phyloP scores from a whole-genome alignment of 92 coral and sea anemone genomes.

The Zoanthus gigantus region DNA sequence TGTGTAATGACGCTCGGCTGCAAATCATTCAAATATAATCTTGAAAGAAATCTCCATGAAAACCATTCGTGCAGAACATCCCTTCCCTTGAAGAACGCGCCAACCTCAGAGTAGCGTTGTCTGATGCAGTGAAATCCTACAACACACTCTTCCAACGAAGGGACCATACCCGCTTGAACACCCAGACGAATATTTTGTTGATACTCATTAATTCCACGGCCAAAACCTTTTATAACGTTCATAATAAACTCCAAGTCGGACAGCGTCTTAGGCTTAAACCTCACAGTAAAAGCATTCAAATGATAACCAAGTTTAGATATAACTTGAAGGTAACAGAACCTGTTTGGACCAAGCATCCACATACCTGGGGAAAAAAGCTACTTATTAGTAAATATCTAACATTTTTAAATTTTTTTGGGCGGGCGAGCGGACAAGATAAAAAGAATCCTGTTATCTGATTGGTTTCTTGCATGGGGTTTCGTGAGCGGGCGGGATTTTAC shows the following conservation, averaged over 20 bases:
- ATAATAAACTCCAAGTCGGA: constrained; percentile 72
- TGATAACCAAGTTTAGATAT: constrained; percentile 59
- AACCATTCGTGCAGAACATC: constrained; percentile 62
- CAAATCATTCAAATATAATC: constrained; percentile 2
- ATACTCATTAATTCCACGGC: constrained; percentile 71
- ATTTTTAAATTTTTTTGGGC: not conserved
- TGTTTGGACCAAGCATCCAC: constrained; percentile 95
- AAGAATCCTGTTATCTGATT: too few species aligned
- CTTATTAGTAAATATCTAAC: not conserved
- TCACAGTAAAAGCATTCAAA: constrained; percentile 51
- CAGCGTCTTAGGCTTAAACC: constrained; percentile 54
- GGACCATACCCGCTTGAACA: constrained; percentile 84
- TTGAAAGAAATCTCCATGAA: constrained; percentile 20
- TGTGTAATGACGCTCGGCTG: constrained; percentile 30
- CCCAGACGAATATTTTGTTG: constrained; percentile 76
- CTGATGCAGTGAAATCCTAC: constrained; percentile 80
- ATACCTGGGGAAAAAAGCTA: constrained; percentile 60
- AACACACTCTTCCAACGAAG: constrained; percentile 82
- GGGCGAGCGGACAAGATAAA: too few species aligned
- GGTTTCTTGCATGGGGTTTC: too few species aligned
- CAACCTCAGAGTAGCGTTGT: constrained; percentile 56
- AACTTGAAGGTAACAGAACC: constrained; percentile 82
- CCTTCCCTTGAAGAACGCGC: constrained; percentile 33
- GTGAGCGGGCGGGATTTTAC: too few species aligned
- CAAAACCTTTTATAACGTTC: constrained; percentile 65